phyloP scores from a whole-genome alignment of 2,797 vertebrate genomes.

The Coregonus sp. region DNA sequence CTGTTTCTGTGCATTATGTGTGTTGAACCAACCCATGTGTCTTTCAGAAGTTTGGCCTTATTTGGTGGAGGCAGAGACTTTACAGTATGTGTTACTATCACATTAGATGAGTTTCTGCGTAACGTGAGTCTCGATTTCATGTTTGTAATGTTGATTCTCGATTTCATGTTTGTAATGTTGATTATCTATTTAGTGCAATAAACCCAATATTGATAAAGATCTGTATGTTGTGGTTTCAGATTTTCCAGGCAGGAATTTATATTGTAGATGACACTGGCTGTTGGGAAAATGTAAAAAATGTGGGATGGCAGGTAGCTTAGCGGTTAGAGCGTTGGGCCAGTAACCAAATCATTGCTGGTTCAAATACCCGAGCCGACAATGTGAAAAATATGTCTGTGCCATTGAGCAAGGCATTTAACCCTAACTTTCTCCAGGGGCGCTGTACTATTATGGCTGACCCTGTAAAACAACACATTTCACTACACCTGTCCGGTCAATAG shows the following conservation, averaged over 20 bases:
- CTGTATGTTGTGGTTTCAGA: neutral
- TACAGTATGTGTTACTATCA: conserved; percentile 45
- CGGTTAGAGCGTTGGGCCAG: too few species aligned
- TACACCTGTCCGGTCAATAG: neutral
- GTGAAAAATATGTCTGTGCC: too few species aligned
- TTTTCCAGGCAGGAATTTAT: neutral
- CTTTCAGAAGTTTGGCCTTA: conserved; percentile 24
- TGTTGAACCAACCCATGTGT: conserved; percentile 44
- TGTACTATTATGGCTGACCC: too few species aligned
- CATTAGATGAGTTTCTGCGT: conserved; percentile 42
- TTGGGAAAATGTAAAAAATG: too few species aligned
- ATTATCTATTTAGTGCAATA: conserved; percentile 76
- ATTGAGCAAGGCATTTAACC: too few species aligned
- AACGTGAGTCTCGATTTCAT: conserved; percentile 47
- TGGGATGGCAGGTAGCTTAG: too few species aligned
- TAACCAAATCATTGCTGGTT: too few species aligned
- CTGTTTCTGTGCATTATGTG: conserved; percentile 17
- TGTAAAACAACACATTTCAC: too few species aligned
- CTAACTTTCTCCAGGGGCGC: too few species aligned
- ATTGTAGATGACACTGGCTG: neutral
- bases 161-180: conserved; percentile 52
- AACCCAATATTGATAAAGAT: conserved; percentile 58
- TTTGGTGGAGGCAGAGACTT: conserved; percentile 40
- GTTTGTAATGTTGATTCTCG: conserved; percentile 55
- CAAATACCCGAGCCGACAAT: too few species aligned